A percentile compares a stretch with the other conserved stretches of the same genome.
These are phyloP conservation scores for Schizotus pectinicornis DNA, from an alignment of 2,888 invertebrate genomes.

Conservation along the genomic window DNA sequence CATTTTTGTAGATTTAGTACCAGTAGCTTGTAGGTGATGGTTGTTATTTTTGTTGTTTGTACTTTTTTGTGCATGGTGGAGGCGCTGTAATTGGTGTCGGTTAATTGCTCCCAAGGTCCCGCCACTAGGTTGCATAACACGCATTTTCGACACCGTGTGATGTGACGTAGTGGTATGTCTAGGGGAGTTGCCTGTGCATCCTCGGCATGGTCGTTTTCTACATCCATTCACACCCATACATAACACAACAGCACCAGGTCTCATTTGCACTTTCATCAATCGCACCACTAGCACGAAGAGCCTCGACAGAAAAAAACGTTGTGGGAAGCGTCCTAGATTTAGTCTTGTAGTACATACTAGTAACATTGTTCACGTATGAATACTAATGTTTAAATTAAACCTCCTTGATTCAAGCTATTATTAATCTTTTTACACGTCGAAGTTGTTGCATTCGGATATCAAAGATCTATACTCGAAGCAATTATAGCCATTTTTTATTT, in stretches of 20 bases:
- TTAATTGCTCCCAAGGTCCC: slow-evolving; percentile 47
- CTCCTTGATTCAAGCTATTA: too few species aligned
- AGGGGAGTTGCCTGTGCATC: slow-evolving; percentile 49
- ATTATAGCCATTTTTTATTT: too few species aligned
- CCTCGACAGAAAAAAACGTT: too few species aligned
- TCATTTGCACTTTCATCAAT: too few species aligned
- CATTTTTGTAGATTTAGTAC: slow-evolving; percentile 7
- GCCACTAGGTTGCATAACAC: slow-evolving; percentile 55
- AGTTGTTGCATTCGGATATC: too few species aligned
- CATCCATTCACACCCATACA: background rate
- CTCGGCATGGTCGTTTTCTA: slow-evolving; percentile 11
- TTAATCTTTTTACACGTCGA: too few species aligned
- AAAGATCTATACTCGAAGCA: too few species aligned
- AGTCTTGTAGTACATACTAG: too few species aligned
- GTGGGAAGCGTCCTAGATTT: too few species aligned
- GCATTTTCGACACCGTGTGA: slow-evolving; percentile 52
- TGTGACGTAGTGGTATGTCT: slow-evolving; percentile 60
- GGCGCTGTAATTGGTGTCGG: slow-evolving; percentile 20
- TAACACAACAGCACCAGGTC: background rate
- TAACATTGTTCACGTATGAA: too few species aligned
- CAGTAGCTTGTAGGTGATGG: slow-evolving; percentile 12
- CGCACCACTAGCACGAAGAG: too few species aligned
- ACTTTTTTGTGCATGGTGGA: slow-evolving; percentile 15
- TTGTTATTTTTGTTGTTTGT: slow-evolving; percentile 9
- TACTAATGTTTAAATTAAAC: too few species aligned